Evolutionary conservation across 2,888 invertebrate genomes (phyloP).

Genomic region (Scaptomyza reducta): DNA sequence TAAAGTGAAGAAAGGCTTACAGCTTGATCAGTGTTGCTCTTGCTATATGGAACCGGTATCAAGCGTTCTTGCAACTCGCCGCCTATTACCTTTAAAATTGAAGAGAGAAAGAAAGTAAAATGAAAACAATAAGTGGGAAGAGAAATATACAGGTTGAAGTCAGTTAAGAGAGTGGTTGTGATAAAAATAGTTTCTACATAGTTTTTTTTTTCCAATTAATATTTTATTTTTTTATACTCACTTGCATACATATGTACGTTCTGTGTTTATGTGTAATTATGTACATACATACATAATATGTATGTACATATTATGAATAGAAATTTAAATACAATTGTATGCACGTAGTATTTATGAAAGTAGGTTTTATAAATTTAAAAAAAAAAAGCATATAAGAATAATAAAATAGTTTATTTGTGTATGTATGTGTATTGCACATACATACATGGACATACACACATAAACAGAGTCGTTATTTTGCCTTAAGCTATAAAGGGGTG

Average conservation of each 20-base stretch:
- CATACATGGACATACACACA: too few relatives aligned
- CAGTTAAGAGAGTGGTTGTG: constrained; percentile 84
- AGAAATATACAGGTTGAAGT: constrained; percentile 82
- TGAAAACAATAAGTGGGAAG: constrained; percentile 81
- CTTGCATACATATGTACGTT: constrained; percentile 3
- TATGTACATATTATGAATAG: neutral
- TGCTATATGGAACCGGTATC: constrained; percentile 99
- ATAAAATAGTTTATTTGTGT: too few relatives aligned
- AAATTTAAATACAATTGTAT: neutral
- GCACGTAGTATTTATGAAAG: constrained; percentile 9
- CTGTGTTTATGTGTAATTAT: neutral
- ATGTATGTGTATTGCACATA: too few relatives aligned
- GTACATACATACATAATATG: neutral
- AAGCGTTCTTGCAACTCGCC: constrained; percentile 99
- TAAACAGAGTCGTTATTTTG: too few relatives aligned
- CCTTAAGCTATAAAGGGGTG: too few relatives aligned
- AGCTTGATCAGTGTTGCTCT: constrained; percentile 99
- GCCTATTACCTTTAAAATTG: constrained; percentile 98
- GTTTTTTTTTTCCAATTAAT: constrained; percentile 11
- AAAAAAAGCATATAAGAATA: neutral
- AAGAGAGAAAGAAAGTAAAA: constrained; percentile 65
- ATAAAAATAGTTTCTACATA: constrained; percentile 33
- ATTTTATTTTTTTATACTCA: constrained; percentile 8
- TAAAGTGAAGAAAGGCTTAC: constrained; percentile 88
- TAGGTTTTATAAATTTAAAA: neutral